Evolutionary conservation across 1,140 invertebrate species (phyloP), one percentile per base, ranked within the genome.

Genomic region (Heliconius himera): DNA sequence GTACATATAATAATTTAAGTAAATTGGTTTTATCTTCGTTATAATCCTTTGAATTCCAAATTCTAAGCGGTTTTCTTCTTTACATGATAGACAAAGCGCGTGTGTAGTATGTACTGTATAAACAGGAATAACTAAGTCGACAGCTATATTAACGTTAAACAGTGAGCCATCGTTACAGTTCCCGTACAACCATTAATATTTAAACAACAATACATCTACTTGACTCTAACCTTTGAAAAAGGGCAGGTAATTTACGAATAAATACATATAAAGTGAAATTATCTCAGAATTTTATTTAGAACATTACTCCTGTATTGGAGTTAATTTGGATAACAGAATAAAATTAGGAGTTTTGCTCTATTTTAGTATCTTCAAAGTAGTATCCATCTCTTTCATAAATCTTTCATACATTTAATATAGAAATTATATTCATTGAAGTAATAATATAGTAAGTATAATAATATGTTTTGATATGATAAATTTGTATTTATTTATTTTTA

Each of bases 161-260:
- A 56, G 49, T 54, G 26, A 74, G 49, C 54, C 54, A 56, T 75
- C 33, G 74, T 66, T 36, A 70, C 60, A 60, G 49, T 76, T 46
- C 60, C 56, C 74, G 54, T 75, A 26, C 66, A 75, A 18, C 46
- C 51, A 76, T 76, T 76, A 76, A 76, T 76, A 76, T 76, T 76
- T 76, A 76, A 76, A 29, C 18, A 76, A 36, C 60, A 66, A 66
- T 76, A 76, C 74, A 46, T 70, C 46, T 76, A 70, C 74, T 76
- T 76, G 60, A 76, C 74, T 76, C 60, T 49, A 46, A 70, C 36
- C 38, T 76, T 70, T 70, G n/a, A n/a, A 36, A 76, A 76, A 70
- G 74, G 36, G n/a, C 60, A 70, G 38, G 60, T 70, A 70, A 70
- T 70, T 76, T 70, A n/a, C 11, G 33, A 76, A 76, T 70, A 33